phyloP scores from a whole-genome alignment of 2,113 vertebrate genomes.

The Percopsis transmontana region DNA sequence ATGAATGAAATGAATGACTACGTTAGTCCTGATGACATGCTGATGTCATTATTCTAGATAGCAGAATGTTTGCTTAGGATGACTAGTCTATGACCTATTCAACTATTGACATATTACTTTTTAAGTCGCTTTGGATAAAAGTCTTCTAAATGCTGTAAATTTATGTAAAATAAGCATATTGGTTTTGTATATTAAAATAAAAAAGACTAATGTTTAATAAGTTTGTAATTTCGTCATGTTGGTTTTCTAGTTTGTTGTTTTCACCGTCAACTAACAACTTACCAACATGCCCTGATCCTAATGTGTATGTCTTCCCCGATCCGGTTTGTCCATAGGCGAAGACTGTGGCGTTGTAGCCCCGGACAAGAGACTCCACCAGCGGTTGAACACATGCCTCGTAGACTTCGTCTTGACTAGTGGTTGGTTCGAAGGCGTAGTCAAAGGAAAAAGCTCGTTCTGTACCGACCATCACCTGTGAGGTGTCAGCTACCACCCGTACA shows the following conservation, averaged over 20 bases:
- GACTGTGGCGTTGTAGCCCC: constrained; percentile 89
- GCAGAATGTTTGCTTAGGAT: too few relatives aligned
- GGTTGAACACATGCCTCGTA: constrained; percentile 85
- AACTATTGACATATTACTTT: not conserved
- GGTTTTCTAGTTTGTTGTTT: not conserved
- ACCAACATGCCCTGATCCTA: constrained; percentile 83
- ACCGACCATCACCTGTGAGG: constrained; percentile 83
- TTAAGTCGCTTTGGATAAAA: not conserved
- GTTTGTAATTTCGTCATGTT: not conserved
- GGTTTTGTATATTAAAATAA: too few relatives aligned
- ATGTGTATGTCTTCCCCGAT: constrained; percentile 92
- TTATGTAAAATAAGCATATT: too few relatives aligned
- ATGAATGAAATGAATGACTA: too few relatives aligned
- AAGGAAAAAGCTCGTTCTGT: constrained; percentile 85
- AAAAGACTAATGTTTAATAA: too few relatives aligned
- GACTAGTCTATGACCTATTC: too few relatives aligned
- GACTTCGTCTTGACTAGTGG: constrained; percentile 83
- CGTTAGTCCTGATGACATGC: too few relatives aligned
- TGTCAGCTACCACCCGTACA: constrained; percentile 80
- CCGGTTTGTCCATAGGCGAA: constrained; percentile 94
- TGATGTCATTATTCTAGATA: too few relatives aligned
- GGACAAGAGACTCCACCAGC: constrained; percentile 80
- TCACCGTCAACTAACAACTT: constrained; percentile 36
- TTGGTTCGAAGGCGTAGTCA: constrained; percentile 88
- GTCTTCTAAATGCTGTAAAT: not conserved